Conservation (phyloP, 2,113 vertebrate genomes). For the Hemibagrus wyckioides region DNA sequence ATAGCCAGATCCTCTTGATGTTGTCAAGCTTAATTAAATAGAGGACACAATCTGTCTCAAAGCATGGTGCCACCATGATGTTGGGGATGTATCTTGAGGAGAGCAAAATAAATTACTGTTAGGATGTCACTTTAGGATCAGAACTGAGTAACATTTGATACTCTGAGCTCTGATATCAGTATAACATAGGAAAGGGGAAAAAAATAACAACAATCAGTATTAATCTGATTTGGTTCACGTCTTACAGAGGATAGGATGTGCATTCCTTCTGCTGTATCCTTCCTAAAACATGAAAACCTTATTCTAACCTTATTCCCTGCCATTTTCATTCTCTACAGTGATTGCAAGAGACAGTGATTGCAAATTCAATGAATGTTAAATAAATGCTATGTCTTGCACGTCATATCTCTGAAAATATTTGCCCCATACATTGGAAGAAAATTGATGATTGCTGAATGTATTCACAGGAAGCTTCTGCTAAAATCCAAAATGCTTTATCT, state of each 20-base stretch:
- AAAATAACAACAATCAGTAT: neutral
- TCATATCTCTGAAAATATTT: conserved; percentile 26
- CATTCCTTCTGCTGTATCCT: neutral
- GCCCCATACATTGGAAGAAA: conserved; percentile 11
- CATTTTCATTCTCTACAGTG: conserved; percentile 12
- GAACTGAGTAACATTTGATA: neutral
- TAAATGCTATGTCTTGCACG: conserved; percentile 26
- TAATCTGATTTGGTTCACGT: too few species aligned
- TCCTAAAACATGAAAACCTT: neutral
- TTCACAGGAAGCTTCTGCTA: conserved; percentile 7
- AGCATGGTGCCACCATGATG: neutral
- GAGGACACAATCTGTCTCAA: neutral
- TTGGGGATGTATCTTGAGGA: neutral
- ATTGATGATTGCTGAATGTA: conserved; percentile 34
- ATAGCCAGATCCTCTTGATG: neutral
- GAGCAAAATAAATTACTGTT: neutral
- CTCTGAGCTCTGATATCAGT: neutral
- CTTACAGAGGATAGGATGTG: neutral
- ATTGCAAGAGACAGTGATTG: neutral
- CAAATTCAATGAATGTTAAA: conserved; percentile 6
- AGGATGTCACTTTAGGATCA: neutral
- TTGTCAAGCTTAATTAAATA: neutral
- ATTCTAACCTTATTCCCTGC: neutral
- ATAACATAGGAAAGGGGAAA: too few species aligned
- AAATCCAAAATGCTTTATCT: conserved; percentile 25